A percentile compares a stretch with the other conserved stretches of the same genome.
phyloP scores from a whole-genome alignment of 2,797 vertebrate species.

The Heteromormyrus szaboi region DNA sequence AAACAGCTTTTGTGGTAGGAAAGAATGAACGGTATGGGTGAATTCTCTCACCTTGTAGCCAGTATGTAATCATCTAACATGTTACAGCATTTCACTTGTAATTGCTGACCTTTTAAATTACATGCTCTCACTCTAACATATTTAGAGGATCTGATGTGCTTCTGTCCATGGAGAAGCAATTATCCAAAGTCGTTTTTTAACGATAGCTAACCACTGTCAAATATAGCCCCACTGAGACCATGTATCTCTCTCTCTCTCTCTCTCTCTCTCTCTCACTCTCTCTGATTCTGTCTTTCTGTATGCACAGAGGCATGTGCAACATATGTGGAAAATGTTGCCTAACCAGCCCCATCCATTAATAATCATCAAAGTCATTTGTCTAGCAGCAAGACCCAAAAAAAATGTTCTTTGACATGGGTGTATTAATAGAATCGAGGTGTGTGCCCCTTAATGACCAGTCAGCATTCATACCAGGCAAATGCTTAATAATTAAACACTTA shows the following conservation, averaged over 20 bases:
- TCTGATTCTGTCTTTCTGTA: neutral
- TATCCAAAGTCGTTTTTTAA: neutral
- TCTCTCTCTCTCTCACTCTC: neutral
- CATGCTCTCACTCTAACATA: slow-evolving; percentile 40
- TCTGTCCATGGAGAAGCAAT: neutral
- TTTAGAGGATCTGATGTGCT: slow-evolving; percentile 14
- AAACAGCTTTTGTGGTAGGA: neutral
- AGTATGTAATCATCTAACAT: slow-evolving; percentile 36
- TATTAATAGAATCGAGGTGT: neutral
- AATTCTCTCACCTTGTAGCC: slow-evolving; percentile 28
- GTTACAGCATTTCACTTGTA: slow-evolving; percentile 20
- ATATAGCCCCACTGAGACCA: neutral
- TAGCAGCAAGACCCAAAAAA: neutral
- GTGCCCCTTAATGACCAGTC: neutral
- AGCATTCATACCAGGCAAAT: neutral
- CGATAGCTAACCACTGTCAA: neutral
- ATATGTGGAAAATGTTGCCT: slow-evolving; percentile 4
- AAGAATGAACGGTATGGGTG: slow-evolving; percentile 13
- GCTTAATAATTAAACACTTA: neutral
- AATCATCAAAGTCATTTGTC: slow-evolving; percentile 1
- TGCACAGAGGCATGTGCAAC: neutral
- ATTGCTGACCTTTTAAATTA: slow-evolving; percentile 32
- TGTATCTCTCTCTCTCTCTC: neutral
- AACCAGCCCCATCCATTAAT: slow-evolving; percentile 1
- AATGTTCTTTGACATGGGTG: neutral